These are phyloP conservation scores for Epistrophe grossulariae DNA, from an alignment of 2,888 invertebrate species.

Conservation along the genomic window DNA sequence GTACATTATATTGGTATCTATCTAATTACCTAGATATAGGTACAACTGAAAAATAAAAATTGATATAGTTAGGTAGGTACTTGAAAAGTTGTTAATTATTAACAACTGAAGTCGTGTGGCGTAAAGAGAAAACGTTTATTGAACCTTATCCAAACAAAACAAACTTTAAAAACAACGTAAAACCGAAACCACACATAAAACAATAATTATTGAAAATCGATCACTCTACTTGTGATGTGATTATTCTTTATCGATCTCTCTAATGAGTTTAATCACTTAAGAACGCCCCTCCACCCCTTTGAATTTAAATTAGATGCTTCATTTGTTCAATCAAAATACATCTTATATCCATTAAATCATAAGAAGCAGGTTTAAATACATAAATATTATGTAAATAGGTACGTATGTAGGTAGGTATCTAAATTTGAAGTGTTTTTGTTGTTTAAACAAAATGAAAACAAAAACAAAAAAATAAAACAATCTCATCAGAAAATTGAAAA, in stretches of 20 bases:
- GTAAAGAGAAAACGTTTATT: conserved; percentile 57
- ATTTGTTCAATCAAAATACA: conserved; percentile 54
- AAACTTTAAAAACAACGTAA: conserved; percentile 12
- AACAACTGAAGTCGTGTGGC: conserved; percentile 46
- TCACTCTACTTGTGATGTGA: conserved; percentile 54
- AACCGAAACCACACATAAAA: conserved; percentile 41
- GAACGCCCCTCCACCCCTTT: neutral
- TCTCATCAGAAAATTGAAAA: conserved; percentile 24
- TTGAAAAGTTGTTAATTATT: conserved; percentile 59
- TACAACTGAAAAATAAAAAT: neutral
- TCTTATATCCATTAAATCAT: conserved; percentile 50
- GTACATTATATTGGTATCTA: too few relatives aligned
- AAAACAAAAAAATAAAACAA: conserved; percentile 1
- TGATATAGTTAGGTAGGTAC: neutral
- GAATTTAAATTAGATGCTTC: conserved; percentile 8
- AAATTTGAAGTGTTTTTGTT: conserved; percentile 28
- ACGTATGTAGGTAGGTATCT: neutral
- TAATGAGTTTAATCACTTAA: conserved; percentile 52
- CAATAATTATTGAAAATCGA: conserved; percentile 55
- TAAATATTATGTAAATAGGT: neutral
- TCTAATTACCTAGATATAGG: too few relatives aligned
- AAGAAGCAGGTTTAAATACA: conserved; percentile 13
- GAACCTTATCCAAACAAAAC: conserved; percentile 56
- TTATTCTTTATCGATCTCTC: conserved; percentile 28
- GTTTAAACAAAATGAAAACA: conserved; percentile 9